phyloP scores from a whole-genome alignment of 2,888 invertebrate genomes.

The Sphaerophoria rueppellii region DNA sequence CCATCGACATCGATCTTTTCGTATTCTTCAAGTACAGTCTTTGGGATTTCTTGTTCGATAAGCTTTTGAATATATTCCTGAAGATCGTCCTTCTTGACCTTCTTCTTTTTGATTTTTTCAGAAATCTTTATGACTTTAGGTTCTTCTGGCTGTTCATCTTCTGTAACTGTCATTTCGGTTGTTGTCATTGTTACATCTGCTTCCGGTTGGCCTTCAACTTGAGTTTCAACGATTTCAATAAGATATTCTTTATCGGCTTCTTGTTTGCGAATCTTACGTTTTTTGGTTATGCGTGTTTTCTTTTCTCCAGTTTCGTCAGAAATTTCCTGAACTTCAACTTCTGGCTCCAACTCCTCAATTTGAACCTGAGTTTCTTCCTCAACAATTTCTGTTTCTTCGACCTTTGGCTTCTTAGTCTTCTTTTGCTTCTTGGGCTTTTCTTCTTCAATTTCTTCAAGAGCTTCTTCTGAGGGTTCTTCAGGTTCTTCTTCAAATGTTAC shows the following conservation, averaged over 20 bases:
- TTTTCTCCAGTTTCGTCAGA: constrained; percentile 74
- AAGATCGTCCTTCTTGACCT: constrained; percentile 79
- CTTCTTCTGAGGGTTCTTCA: constrained; percentile 76
- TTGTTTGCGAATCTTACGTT: constrained; percentile 78
- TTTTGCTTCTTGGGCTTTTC: constrained; percentile 74
- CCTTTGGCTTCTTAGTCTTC: constrained; percentile 73
- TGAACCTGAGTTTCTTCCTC: constrained; percentile 76
- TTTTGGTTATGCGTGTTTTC: constrained; percentile 75
- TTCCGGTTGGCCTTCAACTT: constrained; percentile 78
- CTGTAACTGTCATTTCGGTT: constrained; percentile 77
- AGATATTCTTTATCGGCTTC: constrained; percentile 76
- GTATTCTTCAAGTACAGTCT: constrained; percentile 82
- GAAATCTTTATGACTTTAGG: constrained; percentile 60
- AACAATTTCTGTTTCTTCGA: constrained; percentile 50
- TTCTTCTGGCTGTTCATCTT: constrained; percentile 74
- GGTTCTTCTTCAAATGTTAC: constrained; percentile 64
- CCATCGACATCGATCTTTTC: constrained; percentile 81
- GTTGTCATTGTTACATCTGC: constrained; percentile 80
- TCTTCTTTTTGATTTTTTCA: constrained; percentile 77
- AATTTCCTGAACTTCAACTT: constrained; percentile 78
- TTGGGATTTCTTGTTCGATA: constrained; percentile 81
- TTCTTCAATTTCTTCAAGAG: constrained; percentile 58
- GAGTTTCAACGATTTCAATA: constrained; percentile 77
- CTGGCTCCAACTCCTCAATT: constrained; percentile 79
- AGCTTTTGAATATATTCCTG: constrained; percentile 81